Percentiles rank a stretch among this genome's conserved stretches.
These are phyloP conservation scores for Terrapene triunguis DNA, from an alignment of 2,113 vertebrate species.

Conservation along the genomic window DNA sequence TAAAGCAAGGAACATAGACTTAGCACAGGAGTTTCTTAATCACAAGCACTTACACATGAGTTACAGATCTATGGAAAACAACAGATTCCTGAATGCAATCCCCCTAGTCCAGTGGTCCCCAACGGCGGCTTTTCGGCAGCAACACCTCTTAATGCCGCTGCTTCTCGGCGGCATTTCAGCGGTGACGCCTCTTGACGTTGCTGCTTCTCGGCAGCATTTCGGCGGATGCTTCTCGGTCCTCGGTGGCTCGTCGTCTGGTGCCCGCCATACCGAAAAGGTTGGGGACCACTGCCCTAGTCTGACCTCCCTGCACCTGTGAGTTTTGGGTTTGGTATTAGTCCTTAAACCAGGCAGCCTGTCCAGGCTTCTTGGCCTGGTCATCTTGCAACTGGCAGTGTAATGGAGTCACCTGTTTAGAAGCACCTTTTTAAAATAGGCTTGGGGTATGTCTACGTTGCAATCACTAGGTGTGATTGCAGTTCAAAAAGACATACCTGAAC, in stretches of 20 bases:
- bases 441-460: too few species aligned
- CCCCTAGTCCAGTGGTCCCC: too few species aligned
- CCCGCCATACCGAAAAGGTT: too few species aligned
- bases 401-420: neutral
- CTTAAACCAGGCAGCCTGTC: neutral
- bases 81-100: neutral
- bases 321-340: neutral
- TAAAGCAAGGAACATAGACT: neutral
- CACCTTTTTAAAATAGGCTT: neutral
- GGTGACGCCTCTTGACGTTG: too few species aligned
- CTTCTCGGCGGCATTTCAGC: too few species aligned
- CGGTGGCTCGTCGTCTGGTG: too few species aligned
- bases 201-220: too few species aligned
- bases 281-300: neutral
- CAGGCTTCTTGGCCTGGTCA: neutral
- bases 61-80: neutral
- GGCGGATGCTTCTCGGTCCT: too few species aligned
- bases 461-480: too few species aligned
- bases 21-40: neutral
- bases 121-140: too few species aligned
- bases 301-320: neutral
- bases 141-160: too few species aligned
- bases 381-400: neutral
- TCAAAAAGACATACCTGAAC: too few species aligned
- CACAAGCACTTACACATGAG: neutral